A percentile compares a stretch with the other conserved stretches of the same genome.
These are phyloP conservation scores for Capromys pilorides DNA, from an alignment of 2,797 vertebrate species.

Conservation along the genomic window DNA sequence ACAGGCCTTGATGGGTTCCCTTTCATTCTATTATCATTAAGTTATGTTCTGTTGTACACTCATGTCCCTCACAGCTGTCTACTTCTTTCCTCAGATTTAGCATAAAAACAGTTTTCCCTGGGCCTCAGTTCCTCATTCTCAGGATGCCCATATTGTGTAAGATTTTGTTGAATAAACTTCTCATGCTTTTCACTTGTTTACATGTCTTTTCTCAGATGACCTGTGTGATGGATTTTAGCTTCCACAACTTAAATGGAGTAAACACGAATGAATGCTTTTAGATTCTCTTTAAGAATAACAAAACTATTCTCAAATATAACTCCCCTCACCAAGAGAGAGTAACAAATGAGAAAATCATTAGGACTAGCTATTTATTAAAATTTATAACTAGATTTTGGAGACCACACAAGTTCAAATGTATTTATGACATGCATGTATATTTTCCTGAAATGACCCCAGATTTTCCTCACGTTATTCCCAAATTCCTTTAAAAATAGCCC, in stretches of 20 bases:
- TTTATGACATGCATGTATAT: not conserved
- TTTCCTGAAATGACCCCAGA: not conserved
- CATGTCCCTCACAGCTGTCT: not conserved
- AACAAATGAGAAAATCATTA: constrained; percentile 3
- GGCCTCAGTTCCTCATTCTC: not conserved
- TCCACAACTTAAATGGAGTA: not conserved
- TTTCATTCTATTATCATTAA: not conserved
- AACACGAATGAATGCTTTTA: not conserved
- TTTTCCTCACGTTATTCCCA: not conserved
- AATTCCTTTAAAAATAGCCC: not conserved
- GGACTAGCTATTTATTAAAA: constrained; percentile 2
- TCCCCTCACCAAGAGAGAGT: not conserved
- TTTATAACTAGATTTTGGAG: constrained; percentile 1
- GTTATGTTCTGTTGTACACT: not conserved
- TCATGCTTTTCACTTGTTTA: not conserved
- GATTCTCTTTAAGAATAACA: not conserved
- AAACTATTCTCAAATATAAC: not conserved
- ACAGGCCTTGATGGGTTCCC: not conserved
- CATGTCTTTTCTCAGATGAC: not conserved
- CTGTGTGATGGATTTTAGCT: not conserved
- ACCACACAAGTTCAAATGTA: not conserved
- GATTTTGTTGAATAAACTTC: not conserved
- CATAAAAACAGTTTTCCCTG: not conserved
- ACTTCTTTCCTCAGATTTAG: not conserved
- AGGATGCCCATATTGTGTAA: not conserved